phyloP scores from a whole-genome alignment of 2,888 invertebrate species.

The Lasioglossum calceatum region DNA sequence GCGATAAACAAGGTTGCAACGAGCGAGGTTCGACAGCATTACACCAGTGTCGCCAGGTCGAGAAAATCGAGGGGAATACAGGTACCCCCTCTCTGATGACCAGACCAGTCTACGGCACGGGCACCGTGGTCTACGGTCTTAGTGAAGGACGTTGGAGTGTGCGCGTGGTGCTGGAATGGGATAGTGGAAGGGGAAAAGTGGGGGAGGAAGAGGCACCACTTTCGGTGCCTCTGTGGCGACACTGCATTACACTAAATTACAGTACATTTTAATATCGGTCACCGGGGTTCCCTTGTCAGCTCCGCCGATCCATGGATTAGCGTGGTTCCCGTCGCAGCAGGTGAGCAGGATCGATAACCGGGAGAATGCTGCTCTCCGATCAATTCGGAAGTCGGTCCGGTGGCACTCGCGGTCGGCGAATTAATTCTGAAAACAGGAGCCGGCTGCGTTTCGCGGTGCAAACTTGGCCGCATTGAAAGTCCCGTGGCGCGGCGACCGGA shows the following conservation, averaged over 20 bases:
- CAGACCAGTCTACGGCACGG: too few species aligned
- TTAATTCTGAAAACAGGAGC: neutral
- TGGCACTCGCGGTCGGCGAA: neutral
- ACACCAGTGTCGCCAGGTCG: neutral
- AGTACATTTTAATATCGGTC: too few species aligned
- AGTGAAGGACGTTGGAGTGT: too few species aligned
- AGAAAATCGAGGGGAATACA: too few species aligned
- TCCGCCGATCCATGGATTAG: neutral
- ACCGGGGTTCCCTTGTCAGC: too few species aligned
- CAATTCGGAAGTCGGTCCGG: neutral
- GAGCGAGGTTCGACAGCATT: too few species aligned
- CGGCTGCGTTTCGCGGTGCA: neutral
- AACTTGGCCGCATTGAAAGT: constrained; percentile 26
- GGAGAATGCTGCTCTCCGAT: neutral
- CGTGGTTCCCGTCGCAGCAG: neutral
- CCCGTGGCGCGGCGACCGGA: neutral
- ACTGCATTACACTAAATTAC: neutral
- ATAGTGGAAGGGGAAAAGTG: too few species aligned
- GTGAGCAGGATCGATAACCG: neutral
- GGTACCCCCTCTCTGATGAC: too few species aligned
- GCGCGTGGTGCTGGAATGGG: too few species aligned
- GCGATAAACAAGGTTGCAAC: neutral
- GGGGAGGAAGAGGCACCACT: too few species aligned
- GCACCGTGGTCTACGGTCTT: too few species aligned
- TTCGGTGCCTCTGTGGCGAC: too few species aligned